phyloP scores from a whole-genome alignment of 23 tunicate genomes.

The Ascidia mentula region DNA sequence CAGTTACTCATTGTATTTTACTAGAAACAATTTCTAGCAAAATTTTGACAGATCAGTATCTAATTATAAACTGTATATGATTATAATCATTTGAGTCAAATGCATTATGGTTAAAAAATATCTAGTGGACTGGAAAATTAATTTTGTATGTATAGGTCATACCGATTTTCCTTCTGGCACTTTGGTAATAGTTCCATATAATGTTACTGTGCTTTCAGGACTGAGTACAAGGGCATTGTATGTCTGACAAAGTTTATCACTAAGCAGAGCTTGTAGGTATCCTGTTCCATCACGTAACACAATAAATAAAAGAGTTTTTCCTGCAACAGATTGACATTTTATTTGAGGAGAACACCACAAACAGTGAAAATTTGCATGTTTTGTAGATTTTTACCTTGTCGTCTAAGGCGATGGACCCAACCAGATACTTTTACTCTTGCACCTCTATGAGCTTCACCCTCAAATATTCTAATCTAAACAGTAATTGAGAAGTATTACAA shows the following conservation, averaged over 20 bases:
- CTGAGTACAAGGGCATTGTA: conserved; percentile 73
- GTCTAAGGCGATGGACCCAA: conserved; percentile 87
- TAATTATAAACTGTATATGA: not conserved
- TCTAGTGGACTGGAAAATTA: no score
- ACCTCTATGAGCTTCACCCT: conserved; percentile 46
- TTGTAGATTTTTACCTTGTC: conserved; percentile 71
- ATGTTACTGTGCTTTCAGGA: conserved; percentile 74
- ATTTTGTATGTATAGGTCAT: no score
- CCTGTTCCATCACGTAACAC: conserved; percentile 92
- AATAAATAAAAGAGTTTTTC: conserved; percentile 84
- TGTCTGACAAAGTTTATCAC: conserved; percentile 79
- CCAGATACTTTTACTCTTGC: conserved; percentile 66
- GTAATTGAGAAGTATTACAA: no score
- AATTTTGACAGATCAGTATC: no score
- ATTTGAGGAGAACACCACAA: no score
- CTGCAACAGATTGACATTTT: conserved; percentile 30
- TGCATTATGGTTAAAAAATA: no score
- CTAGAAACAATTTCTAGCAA: no score
- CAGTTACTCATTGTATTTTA: no score
- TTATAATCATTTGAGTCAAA: no score
- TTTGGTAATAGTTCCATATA: conserved; percentile 59
- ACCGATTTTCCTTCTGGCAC: conserved; percentile 84
- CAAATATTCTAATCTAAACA: conserved; percentile 61
- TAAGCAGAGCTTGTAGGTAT: conserved; percentile 75
- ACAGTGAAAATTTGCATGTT: no score